Evolutionary conservation across 2,797 vertebrate genomes (phyloP), one percentile per base, ranked within the genome.

Genomic region (Alcedo quadribrachys): DNA sequence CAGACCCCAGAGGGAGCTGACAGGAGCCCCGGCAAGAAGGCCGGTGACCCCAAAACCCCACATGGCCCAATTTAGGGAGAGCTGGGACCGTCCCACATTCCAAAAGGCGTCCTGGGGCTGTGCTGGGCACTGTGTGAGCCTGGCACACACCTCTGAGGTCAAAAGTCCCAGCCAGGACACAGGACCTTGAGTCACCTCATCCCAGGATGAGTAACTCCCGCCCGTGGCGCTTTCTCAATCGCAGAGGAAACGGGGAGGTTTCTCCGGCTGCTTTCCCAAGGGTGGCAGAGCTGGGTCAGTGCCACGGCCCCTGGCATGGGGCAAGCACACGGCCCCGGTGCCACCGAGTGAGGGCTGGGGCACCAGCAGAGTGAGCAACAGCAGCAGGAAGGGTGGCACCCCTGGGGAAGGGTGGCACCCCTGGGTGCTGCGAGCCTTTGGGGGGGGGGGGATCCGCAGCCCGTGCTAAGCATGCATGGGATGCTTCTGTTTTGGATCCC

Each of bases 101-200:
- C 65, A 48, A 22, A 43, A 21, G 15, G 4, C 8, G 2, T 16
- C 19, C 28, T 2, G 1, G 50, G 40, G 37, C 69, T 17, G 30
- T 16, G 60, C 40, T 6, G 8, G 81, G 35, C 70, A 60, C 45
- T 3, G 19, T 3, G 21, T 0, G 12, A 65, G 8, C 21, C 74
- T 65, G 87, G 79, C 79, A 79, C 60, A 50, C 60, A 50, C 42
- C 33, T 70, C 37, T 3, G 2, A 92, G 94, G 91, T 90, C 87
- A 91, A 16, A 89, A 79, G 89, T 83, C 18, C 27, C 2, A 1
- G 77, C 32, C 40, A 74, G 84, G 91, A 60, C 87, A 71, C 48
- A 33, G 78, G 78, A 68, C 27, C 75, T 28, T 94, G 94, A 94
- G 91, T 95, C 94, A 95, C 7, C 3, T 5, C 5, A 12, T 43